Evolutionary conservation across 2,888 invertebrate species (phyloP), one percentile per base, ranked within the genome.

Genomic region (Agriopis leucophaearia): DNA sequence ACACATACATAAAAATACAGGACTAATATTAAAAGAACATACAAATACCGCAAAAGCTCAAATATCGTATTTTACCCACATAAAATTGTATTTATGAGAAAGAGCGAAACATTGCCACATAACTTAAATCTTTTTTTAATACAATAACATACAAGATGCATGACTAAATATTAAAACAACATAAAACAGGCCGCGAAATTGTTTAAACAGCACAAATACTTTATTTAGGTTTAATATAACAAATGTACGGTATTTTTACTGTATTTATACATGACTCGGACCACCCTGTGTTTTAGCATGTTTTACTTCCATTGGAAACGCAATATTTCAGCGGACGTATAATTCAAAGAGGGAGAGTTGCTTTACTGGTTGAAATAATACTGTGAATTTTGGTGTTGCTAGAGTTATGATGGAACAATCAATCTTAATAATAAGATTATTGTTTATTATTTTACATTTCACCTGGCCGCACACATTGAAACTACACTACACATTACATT

Each of bases 201-300:
- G 35, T 57, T 45, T 15, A 45, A 7, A 3, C 9, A 36, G 13
- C 38, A 55, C 38, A 18, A 38, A 52, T 8, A 8, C 35, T n/a
- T 7, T 36, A 48, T 51, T 36, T 51, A n/a, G 6, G 16, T 4
- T 42, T 27, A 18, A 38, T 52, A n/a, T 38, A 36, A 15, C 38
- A 52, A 52, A 52, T 52, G 15, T 16, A n/a, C 9, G 3, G n/a
- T 36, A 45, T 45, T 47, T 47, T 27, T 27, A 27, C 27, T 27
- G 6, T 15, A 16, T 40, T 38, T 18, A 54, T 7, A 18, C n/a
- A 13, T 16, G 16, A 12, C 35, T 55, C 7, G 45, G 70, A 69
- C 63, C 74, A 73, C 73, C 74, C 71, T 74, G 73, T 73, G 68
- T 66, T 54, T 60, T 56, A 50, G 55, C 56, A 16, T 54, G 44